phyloP scores from a whole-genome alignment of 2,797 vertebrate genomes.

The Galagoides demidoff region DNA sequence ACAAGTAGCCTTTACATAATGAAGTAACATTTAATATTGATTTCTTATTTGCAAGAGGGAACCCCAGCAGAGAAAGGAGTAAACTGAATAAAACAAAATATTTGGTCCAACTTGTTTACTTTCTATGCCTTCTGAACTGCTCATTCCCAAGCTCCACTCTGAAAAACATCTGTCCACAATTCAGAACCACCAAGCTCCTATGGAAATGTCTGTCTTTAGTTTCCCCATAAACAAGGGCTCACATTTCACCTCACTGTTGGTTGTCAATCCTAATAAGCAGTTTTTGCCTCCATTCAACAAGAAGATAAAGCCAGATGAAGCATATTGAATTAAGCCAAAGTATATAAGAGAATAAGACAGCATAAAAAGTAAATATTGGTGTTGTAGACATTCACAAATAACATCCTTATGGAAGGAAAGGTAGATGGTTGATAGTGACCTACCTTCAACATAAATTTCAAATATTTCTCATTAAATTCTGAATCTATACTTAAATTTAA shows the following conservation, averaged over 20 bases:
- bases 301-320: neutral
- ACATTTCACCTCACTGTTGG: neutral
- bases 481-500: constrained; percentile 30
- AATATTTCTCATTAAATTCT: constrained; percentile 14
- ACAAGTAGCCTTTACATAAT: neutral
- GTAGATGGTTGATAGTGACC: neutral
- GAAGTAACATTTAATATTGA: constrained; percentile 12
- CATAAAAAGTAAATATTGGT: neutral
- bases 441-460: constrained; percentile 2
- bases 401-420: neutral
- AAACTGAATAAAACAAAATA: neutral
- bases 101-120: neutral
- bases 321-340: neutral
- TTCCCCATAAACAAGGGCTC: neutral
- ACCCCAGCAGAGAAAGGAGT: neutral
- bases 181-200: neutral
- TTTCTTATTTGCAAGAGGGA: neutral
- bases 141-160: neutral
- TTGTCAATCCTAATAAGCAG: neutral
- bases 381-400: neutral
- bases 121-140: neutral
- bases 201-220: neutral
- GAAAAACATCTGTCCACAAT: neutral
- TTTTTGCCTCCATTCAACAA: neutral
- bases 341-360: neutral